These are phyloP conservation scores for Poecilia gillii DNA, from an alignment of 2,797 vertebrate genomes.

Conservation along the genomic window DNA sequence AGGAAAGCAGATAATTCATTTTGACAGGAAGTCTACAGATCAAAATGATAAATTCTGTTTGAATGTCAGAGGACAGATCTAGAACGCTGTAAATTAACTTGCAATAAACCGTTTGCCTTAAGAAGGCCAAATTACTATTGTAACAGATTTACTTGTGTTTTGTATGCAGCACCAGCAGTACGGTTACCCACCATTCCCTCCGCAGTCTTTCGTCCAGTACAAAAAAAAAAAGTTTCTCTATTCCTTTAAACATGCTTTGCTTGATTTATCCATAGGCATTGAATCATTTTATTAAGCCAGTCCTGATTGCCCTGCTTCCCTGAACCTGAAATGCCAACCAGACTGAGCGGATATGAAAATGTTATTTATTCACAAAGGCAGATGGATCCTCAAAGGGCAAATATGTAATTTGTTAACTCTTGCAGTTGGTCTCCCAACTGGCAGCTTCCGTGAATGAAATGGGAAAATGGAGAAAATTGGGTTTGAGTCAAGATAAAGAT, in stretches of 20 bases:
- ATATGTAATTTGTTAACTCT: conserved; percentile 65
- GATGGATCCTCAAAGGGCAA: conserved; percentile 72
- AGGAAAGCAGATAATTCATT: conserved; percentile 14
- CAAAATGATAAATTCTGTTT: conserved; percentile 6
- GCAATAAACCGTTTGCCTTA: conserved; percentile 10
- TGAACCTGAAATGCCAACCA: conserved; percentile 67
- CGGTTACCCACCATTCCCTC: conserved; percentile 12
- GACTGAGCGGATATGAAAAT: conserved; percentile 55
- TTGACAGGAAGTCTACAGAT: conserved; percentile 13
- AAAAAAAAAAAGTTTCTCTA: conserved; percentile 58
- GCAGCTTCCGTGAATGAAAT: conserved; percentile 38
- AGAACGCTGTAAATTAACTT: not conserved
- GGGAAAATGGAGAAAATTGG: conserved; percentile 17
- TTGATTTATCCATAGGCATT: conserved; percentile 45
- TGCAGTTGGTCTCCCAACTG: conserved; percentile 31
- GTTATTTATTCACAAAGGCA: conserved; percentile 65
- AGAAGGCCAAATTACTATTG: conserved; percentile 1
- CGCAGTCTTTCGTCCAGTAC: conserved; percentile 19
- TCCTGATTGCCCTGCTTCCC: conserved; percentile 56
- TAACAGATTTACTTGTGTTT: conserved; percentile 14
- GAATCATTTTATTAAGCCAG: conserved; percentile 61
- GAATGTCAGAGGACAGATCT: conserved; percentile 1
- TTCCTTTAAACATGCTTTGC: conserved; percentile 43
- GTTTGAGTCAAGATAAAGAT: conserved; percentile 26
- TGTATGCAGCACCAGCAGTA: conserved; percentile 30